phyloP scores from a whole-genome alignment of 2,888 invertebrate species.

The Junonia oenone region DNA sequence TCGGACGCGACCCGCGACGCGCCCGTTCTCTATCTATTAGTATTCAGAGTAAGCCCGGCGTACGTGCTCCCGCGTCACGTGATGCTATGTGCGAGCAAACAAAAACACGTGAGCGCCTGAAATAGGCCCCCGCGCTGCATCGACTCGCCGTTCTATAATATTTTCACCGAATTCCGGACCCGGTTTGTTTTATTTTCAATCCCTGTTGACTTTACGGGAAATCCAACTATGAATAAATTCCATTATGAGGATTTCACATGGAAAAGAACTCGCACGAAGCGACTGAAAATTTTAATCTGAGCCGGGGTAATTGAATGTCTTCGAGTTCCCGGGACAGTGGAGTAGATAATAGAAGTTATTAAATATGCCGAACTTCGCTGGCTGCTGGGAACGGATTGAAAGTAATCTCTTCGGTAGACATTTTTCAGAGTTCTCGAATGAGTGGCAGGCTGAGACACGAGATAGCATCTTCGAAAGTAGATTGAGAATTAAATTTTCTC shows the following conservation, averaged over 20 bases:
- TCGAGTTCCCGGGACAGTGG: slow-evolving; percentile 44
- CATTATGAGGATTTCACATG: slow-evolving; percentile 13
- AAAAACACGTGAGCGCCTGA: slow-evolving; percentile 52
- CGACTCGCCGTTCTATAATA: slow-evolving; percentile 27
- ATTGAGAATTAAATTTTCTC: slow-evolving; percentile 55
- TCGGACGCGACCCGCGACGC: slow-evolving; percentile 45
- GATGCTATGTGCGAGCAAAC: slow-evolving; percentile 58
- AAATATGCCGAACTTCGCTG: slow-evolving; percentile 62
- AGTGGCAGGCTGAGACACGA: slow-evolving; percentile 38
- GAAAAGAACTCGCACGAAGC: slow-evolving; percentile 26
- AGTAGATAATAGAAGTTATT: slow-evolving; percentile 64
- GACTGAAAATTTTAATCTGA: slow-evolving; percentile 41
- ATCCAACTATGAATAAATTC: slow-evolving; percentile 20
- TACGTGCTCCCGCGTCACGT: slow-evolving; percentile 58
- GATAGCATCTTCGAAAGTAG: slow-evolving; percentile 52
- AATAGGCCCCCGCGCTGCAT: slow-evolving; percentile 44
- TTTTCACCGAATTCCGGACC: slow-evolving; percentile 26
- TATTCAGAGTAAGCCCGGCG: slow-evolving; percentile 47
- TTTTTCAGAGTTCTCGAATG: slow-evolving; percentile 52
- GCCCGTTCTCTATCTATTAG: slow-evolving; percentile 51
- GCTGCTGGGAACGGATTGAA: slow-evolving; percentile 54
- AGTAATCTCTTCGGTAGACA: slow-evolving; percentile 60
- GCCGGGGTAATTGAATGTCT: slow-evolving; percentile 59
- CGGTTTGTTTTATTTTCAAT: slow-evolving; percentile 31
- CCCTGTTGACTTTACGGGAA: slow-evolving; percentile 27